Evolutionary conservation across 1,140 invertebrate species (phyloP).

Genomic region (Papilio dardanus): DNA sequence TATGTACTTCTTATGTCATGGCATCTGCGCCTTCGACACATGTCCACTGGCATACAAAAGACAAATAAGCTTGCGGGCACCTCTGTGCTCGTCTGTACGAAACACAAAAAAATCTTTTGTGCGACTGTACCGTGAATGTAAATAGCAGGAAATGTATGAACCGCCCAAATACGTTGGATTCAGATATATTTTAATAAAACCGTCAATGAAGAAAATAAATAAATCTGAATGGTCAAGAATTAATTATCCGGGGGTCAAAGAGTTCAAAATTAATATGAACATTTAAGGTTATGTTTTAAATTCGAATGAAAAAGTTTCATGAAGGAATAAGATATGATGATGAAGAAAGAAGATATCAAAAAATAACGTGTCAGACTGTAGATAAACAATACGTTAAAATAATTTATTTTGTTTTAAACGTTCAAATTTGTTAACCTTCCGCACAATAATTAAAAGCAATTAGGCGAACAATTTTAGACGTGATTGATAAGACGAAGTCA

Average conservation of each 20-base stretch:
- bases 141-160: not conserved
- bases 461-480: not conserved
- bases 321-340: too few species aligned
- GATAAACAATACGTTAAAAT: not conserved
- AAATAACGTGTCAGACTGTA: not conserved
- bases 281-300: too few species aligned
- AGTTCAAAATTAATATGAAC: not conserved
- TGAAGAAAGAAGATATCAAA: too few species aligned
- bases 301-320: too few species aligned
- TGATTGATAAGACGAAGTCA: slow-evolving; percentile 18
- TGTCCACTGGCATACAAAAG: slow-evolving; percentile 1
- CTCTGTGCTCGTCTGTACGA: not conserved
- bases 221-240: not conserved
- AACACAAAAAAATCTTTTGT: not conserved
- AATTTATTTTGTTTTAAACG: not conserved
- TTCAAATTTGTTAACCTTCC: not conserved
- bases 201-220: not conserved
- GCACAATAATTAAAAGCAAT: slow-evolving; percentile 10
- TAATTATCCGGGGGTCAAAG: not conserved
- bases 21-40: not conserved
- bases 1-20: not conserved
- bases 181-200: not conserved
- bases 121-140: not conserved
- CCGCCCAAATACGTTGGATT: not conserved
- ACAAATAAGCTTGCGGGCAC: not conserved